Percentiles rank a stretch among this genome's conserved stretches.
phyloP scores from a whole-genome alignment of 2,888 invertebrate genomes.

The Unio delphinus region DNA sequence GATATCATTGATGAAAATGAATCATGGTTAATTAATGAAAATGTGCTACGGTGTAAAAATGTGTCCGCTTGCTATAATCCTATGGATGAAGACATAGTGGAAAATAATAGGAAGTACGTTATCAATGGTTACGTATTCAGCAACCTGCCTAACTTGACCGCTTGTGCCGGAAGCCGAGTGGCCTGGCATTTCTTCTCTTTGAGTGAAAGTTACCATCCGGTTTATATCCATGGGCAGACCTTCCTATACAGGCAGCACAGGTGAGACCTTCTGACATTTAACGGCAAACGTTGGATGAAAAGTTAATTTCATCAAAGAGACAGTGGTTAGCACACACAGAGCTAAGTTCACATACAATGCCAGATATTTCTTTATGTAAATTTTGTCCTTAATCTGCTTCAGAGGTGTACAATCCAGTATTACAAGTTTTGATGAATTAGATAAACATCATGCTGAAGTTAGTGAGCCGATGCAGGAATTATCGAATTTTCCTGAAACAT shows the following conservation, averaged over 20 bases:
- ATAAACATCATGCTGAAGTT: too few species aligned
- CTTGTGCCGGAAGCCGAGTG: conserved; percentile 43
- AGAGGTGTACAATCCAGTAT: too few species aligned
- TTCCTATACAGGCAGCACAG: conserved; percentile 30
- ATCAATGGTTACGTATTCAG: conserved; percentile 45
- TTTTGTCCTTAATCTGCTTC: too few species aligned
- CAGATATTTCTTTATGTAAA: too few species aligned
- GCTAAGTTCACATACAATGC: too few species aligned
- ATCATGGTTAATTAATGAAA: conserved; percentile 40
- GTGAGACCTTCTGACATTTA: conserved; percentile 4
- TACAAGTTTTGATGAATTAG: too few species aligned
- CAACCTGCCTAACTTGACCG: conserved; percentile 38
- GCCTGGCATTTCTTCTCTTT: conserved; percentile 36
- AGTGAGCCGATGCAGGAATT: too few species aligned
- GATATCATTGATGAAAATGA: conserved; percentile 49
- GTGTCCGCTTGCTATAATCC: conserved; percentile 24
- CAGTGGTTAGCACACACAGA: too few species aligned
- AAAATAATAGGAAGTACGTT: conserved; percentile 26
- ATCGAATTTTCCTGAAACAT: too few species aligned
- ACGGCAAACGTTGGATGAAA: too few species aligned
- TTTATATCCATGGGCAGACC: conserved; percentile 40
- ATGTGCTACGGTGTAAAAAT: conserved; percentile 39
- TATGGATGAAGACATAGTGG: conserved; percentile 28
- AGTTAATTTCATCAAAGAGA: too few species aligned
- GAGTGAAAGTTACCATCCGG: conserved; percentile 33